A percentile compares a stretch with the other conserved stretches of the same genome.
These are phyloP conservation scores for Eleutherodactylus coqui DNA, from an alignment of 2,797 vertebrate species.

Conservation along the genomic window DNA sequence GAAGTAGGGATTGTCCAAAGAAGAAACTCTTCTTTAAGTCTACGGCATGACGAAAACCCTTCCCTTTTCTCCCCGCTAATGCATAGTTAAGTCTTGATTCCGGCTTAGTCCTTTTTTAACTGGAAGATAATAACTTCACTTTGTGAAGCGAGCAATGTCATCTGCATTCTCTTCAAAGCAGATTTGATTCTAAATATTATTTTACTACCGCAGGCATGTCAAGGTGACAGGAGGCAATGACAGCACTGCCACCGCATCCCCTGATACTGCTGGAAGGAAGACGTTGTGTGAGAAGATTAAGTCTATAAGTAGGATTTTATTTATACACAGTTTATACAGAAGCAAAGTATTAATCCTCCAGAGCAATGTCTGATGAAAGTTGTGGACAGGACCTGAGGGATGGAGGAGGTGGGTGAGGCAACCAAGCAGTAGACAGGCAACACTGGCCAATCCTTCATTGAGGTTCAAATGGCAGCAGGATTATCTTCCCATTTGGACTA, in stretches of 20 bases:
- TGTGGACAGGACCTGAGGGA: background rate
- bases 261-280: constrained; percentile 31
- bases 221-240: constrained; percentile 48
- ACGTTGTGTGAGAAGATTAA: constrained; percentile 24
- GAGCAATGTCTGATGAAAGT: background rate
- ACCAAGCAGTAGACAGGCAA: background rate
- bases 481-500: background rate
- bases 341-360: background rate
- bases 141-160: constrained; percentile 26
- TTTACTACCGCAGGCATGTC: constrained; percentile 12
- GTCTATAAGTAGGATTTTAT: constrained; percentile 26
- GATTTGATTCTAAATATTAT: constrained; percentile 45
- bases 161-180: constrained; percentile 42
- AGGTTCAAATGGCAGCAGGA: background rate
- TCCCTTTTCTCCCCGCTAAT: background rate
- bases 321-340: constrained; percentile 18
- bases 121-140: constrained; percentile 20
- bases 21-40: background rate
- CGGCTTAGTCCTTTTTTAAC: background rate
- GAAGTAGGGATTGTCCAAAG: background rate
- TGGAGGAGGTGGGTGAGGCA: background rate
- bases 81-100: background rate
- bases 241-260: background rate
- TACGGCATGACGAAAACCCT: background rate
- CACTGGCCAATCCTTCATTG: background rate